phyloP scores from a whole-genome alignment of 2,113 vertebrate genomes.

The Heterotis niloticus region DNA sequence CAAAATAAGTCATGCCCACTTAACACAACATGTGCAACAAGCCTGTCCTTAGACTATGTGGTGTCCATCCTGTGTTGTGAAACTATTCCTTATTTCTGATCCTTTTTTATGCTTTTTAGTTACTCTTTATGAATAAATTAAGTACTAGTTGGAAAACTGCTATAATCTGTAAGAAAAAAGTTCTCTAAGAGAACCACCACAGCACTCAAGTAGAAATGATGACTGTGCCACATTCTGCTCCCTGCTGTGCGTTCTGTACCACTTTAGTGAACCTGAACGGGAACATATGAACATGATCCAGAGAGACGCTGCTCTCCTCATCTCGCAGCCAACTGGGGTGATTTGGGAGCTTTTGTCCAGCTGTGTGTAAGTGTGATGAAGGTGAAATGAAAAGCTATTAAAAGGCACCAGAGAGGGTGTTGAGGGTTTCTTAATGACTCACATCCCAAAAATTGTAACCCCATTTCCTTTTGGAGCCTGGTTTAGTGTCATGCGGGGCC shows the following conservation, averaged over 20 bases:
- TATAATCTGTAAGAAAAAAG: not conserved
- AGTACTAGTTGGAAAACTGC: not conserved
- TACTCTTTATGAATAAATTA: not conserved
- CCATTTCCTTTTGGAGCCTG: conserved; percentile 28
- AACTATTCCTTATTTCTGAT: not conserved
- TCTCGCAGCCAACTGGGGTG: not conserved
- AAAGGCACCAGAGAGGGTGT: conserved; percentile 2
- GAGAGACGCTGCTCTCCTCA: too few relatives aligned
- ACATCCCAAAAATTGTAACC: conserved; percentile 37
- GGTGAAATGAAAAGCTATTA: not conserved
- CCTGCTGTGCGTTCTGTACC: too few relatives aligned
- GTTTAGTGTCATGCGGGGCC: conserved; percentile 14
- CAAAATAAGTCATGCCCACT: too few relatives aligned
- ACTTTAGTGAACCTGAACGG: too few relatives aligned
- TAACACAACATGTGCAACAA: not conserved
- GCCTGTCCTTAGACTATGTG: not conserved
- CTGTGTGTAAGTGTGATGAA: conserved; percentile 10
- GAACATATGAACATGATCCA: too few relatives aligned
- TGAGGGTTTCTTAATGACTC: conserved; percentile 30
- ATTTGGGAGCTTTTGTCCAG: conserved; percentile 2
- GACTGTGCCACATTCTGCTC: too few relatives aligned
- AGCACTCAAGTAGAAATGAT: too few relatives aligned
- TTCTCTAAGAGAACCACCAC: not conserved
- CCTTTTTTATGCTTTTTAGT: too few relatives aligned
- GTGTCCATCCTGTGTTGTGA: not conserved